phyloP scores from a whole-genome alignment of 2,797 vertebrate species.

The Pampus argenteus region DNA sequence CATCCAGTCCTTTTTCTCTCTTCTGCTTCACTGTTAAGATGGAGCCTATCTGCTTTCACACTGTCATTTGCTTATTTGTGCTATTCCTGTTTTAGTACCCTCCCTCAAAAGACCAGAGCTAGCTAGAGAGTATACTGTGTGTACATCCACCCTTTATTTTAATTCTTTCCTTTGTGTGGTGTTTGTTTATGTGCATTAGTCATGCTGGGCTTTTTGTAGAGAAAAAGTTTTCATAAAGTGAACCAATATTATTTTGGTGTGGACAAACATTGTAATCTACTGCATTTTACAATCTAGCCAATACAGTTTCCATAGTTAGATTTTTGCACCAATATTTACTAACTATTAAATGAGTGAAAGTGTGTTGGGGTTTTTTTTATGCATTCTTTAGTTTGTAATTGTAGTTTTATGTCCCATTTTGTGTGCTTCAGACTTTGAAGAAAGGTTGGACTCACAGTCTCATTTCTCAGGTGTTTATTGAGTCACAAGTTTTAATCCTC shows the following conservation, averaged over 20 bases:
- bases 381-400: neutral
- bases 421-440: neutral
- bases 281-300: neutral
- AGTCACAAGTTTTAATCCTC: too few species aligned
- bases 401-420: neutral
- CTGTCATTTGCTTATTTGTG: slow-evolving; percentile 65
- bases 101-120: slow-evolving; percentile 21
- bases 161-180: slow-evolving; percentile 40
- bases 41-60: too few species aligned
- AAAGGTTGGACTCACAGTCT: neutral
- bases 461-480: neutral
- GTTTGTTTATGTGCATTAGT: slow-evolving; percentile 29
- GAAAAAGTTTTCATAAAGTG: neutral
- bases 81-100: slow-evolving; percentile 49
- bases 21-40: too few species aligned
- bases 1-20: slow-evolving; percentile 70
- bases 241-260: slow-evolving; percentile 9
- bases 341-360: neutral
- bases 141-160: slow-evolving; percentile 25
- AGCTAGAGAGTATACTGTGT: slow-evolving; percentile 13
- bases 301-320: neutral
- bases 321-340: neutral
- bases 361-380: too few species aligned
- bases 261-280: neutral
- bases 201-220: neutral